Evolutionary conservation across 1,140 invertebrate species (phyloP).

Genomic region (Antheraea pernyi): DNA sequence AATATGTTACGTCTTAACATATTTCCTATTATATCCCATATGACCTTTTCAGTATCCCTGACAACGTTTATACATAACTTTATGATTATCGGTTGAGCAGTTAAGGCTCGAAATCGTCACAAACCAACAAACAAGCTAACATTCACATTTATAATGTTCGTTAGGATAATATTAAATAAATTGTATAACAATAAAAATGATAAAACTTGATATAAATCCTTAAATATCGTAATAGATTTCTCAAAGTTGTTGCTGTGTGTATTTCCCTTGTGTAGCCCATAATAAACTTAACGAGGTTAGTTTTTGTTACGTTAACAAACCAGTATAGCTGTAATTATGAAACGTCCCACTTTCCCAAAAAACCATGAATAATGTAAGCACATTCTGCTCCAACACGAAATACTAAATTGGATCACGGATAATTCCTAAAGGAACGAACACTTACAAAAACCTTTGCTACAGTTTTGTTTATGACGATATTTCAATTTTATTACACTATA

Average conservation of each 20-base stretch:
- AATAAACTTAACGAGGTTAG: neutral
- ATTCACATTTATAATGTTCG: too few relatives aligned
- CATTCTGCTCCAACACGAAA: slow-evolving; percentile 1
- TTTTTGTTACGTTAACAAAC: neutral
- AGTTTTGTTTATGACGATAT: neutral
- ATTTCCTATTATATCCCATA: too few relatives aligned
- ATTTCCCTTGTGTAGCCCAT: neutral
- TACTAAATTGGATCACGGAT: slow-evolving; percentile 1
- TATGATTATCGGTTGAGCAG: too few relatives aligned
- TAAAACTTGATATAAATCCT: neutral
- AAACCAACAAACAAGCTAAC: too few relatives aligned
- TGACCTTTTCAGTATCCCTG: too few relatives aligned
- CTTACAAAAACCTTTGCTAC: neutral
- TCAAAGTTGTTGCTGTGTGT: neutral
- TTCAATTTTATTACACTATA: neutral
- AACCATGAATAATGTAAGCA: slow-evolving; percentile 1
- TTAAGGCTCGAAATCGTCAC: too few relatives aligned
- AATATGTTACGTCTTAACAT: too few relatives aligned
- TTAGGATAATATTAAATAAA: too few relatives aligned
- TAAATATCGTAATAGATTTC: neutral
- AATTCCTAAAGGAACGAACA: slow-evolving; percentile 2
- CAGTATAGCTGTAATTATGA: neutral
- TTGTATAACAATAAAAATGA: too few relatives aligned
- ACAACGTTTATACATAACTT: too few relatives aligned
- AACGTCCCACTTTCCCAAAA: neutral